Base-by-base conservation (phyloP, 2,797 vertebrate species). In the Etheostoma perlongum region DNA sequence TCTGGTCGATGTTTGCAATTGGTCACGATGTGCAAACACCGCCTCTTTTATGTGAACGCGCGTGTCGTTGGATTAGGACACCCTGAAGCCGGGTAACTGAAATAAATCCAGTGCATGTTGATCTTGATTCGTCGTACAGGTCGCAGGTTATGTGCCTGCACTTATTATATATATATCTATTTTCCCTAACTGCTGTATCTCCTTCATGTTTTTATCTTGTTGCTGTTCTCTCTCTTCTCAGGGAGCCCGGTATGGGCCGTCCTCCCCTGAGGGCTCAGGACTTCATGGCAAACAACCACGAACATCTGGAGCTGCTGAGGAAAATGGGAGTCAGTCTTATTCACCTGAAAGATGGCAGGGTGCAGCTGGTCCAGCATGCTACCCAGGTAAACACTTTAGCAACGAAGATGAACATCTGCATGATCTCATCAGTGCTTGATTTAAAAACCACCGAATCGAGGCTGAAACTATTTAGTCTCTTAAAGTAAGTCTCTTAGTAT, bases 311-410 rank as follows among this genome's bases (percentile, higher is more conserved):
- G 93, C 96, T 99, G 85, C 93, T 99, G 88, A 96, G 97, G 92
- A 96, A 97, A 89, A 99, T 99, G 98, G 98, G 98, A 80, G 98
- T 99, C 88, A 99, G 97, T 86, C 95, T 99, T 81, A 98, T 99
- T 87, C 98, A 99, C 84, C 94, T 99, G 84, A 99, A 99, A 88
- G 98, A 99, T 60, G 98, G 98, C 82, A 90, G 98, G 83, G 98
- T 99, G 72, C 98, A 99, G 70, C 93, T 99, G 85, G 97, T 99
- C n/a, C 98, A 99, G 89, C 98, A 99, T 2, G 98, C 97, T 3
- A 96, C 97, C 71, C 98, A 99, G 94, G 98, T 99, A 73, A 58
- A 14, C 40, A 46, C 27, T 36, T 40, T 5, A 58, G 15, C 27
- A 67, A 13, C 51, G 54, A 25, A 36, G 19, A 49, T 25, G 54